A percentile compares a stretch with the other conserved stretches of the same genome.
Evolutionary conservation across 2,797 vertebrate genomes (phyloP).

Genomic region (Psittacula derbiana): DNA sequence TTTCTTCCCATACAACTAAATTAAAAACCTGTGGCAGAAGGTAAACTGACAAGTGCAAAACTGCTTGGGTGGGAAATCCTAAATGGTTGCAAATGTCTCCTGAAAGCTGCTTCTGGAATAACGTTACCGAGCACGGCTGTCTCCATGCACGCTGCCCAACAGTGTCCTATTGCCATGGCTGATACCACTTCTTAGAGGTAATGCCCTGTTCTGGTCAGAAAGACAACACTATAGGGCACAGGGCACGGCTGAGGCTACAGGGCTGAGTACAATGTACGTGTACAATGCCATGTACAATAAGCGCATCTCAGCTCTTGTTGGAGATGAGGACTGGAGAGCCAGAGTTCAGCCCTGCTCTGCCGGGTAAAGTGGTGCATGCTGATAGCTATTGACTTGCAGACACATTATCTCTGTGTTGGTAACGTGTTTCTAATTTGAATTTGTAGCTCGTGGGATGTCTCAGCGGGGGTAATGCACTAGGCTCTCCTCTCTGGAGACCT

Average conservation of each 20-base stretch:
- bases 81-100: slow-evolving; percentile 53
- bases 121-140: not conserved
- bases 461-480: not conserved
- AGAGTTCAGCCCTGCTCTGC: not conserved
- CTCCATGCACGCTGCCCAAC: not conserved
- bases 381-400: not conserved
- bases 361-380: not conserved
- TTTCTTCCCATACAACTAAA: slow-evolving; percentile 41
- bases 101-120: not conserved
- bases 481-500: not conserved
- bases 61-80: slow-evolving; percentile 54
- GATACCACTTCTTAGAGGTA: not conserved
- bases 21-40: slow-evolving; percentile 63
- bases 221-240: rapidly evolving
- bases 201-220: not conserved
- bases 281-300: not conserved
- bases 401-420: not conserved
- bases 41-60: slow-evolving; percentile 62
- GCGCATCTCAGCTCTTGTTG: rapidly evolving
- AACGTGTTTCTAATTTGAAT: not conserved
- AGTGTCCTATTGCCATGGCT: not conserved
- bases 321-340: not conserved
- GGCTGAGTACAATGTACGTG: not conserved
- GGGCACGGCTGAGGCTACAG: not conserved
- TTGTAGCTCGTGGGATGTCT: not conserved